Percentiles rank a stretch among this genome's conserved stretches.
Conservation (phyloP, 2,113 vertebrate genomes). For the Silurus glanis region DNA sequence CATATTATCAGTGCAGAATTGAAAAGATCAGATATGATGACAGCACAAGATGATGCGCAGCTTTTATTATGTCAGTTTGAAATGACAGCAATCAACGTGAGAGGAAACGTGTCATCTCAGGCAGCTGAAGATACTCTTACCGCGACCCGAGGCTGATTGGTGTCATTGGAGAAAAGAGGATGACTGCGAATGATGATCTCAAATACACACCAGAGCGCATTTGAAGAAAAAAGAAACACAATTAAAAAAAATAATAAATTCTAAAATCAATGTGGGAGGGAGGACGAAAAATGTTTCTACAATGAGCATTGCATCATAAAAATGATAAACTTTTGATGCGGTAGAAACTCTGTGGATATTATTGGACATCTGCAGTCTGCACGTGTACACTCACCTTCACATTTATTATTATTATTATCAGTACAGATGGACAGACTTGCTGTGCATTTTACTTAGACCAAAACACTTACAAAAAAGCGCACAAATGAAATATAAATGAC, state of each 20-base stretch:
- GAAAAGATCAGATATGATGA: constrained; percentile 32
- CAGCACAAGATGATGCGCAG: constrained; percentile 21
- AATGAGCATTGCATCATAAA: not conserved
- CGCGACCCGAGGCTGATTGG: constrained; percentile 45
- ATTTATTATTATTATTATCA: not conserved
- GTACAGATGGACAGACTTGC: not conserved
- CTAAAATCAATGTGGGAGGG: not conserved
- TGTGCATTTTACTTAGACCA: not conserved
- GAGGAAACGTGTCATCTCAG: constrained; percentile 47
- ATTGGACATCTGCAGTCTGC: no score
- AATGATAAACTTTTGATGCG: not conserved
- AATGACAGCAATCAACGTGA: constrained; percentile 49
- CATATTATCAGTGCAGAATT: constrained; percentile 4
- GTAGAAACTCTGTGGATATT: not conserved
- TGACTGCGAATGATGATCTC: constrained; percentile 21
- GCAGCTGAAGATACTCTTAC: constrained; percentile 42
- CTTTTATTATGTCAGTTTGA: constrained; percentile 31
- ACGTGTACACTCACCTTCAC: not conserved
- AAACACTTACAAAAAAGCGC: not conserved
- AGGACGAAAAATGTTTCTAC: not conserved
- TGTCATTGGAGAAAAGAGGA: constrained; percentile 42
- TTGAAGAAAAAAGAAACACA: not conserved
- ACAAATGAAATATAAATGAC: not conserved
- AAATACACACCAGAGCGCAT: constrained; percentile 1
- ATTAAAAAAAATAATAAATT: constrained; percentile 2